Evolutionary conservation across 2,113 vertebrate genomes (phyloP).

Genomic region (Thamnophis sirtalis): DNA sequence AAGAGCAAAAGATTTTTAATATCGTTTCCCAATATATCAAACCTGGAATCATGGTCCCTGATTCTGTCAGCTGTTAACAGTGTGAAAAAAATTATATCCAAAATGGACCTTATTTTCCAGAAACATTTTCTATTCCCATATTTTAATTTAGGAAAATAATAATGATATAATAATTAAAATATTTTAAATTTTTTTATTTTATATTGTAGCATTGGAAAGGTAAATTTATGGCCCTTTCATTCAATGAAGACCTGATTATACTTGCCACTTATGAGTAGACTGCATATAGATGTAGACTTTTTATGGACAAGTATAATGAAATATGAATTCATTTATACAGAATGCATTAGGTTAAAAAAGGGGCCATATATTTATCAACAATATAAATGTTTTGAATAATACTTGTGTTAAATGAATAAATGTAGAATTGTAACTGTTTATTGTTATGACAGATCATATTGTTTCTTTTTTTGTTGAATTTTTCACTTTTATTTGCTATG

Average conservation of each 20-base stretch:
- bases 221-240: neutral
- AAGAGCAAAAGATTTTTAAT: neutral
- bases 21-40: neutral
- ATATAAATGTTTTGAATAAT: neutral
- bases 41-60: neutral
- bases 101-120: neutral
- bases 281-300: neutral
- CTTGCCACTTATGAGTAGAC: neutral
- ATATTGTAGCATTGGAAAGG: neutral
- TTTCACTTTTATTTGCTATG: neutral
- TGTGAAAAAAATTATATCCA: neutral
- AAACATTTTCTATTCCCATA: neutral
- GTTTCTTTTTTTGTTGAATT: neutral
- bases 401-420: neutral
- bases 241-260: neutral
- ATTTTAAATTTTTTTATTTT: too few relatives aligned
- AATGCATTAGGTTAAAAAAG: neutral
- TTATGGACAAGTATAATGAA: neutral
- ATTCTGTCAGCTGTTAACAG: neutral
- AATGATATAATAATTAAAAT: neutral
- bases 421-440: neutral
- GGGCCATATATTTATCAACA: neutral
- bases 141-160: neutral
- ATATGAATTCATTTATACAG: neutral
- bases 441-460: neutral